Percentiles rank a stretch among this genome's conserved stretches.
Evolutionary conservation across 2,113 vertebrate genomes (phyloP).

Genomic region (Scatophagus argus): DNA sequence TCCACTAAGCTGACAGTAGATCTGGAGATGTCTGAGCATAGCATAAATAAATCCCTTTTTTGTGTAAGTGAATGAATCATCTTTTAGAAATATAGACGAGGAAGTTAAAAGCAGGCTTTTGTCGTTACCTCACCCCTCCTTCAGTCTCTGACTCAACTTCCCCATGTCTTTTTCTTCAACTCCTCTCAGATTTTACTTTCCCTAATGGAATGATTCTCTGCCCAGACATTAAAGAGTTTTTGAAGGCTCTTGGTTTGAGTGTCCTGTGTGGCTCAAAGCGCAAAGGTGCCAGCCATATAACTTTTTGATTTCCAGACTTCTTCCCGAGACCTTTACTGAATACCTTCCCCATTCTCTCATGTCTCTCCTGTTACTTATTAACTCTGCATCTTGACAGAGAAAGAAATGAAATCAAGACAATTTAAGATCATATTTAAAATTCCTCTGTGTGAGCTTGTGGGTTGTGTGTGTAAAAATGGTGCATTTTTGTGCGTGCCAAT

Average conservation of each 20-base stretch:
- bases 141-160: conserved; percentile 49
- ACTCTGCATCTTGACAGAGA: neutral
- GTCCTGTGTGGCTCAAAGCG: conserved; percentile 1
- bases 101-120: conserved; percentile 19
- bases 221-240: conserved; percentile 32
- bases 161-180: conserved; percentile 18
- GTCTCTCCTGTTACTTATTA: conserved; percentile 24
- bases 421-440: neutral
- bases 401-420: neutral
- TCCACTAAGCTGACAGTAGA: conserved; percentile 7
- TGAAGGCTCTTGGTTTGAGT: conserved; percentile 11
- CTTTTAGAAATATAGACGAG: conserved; percentile 12
- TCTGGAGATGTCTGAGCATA: conserved; percentile 11
- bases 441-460: neutral
- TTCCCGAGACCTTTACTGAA: conserved; percentile 31
- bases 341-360: conserved; percentile 37
- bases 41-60: neutral
- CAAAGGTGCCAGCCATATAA: conserved; percentile 19
- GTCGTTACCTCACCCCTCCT: conserved; percentile 11
- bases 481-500: neutral
- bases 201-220: conserved; percentile 31
- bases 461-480: no score
- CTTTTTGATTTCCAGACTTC: conserved; percentile 43
- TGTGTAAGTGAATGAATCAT: conserved; percentile 41
- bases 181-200: conserved; percentile 56